Conservation (phyloP, 2,888 invertebrate genomes). For the Pantelozetes paolii region DNA sequence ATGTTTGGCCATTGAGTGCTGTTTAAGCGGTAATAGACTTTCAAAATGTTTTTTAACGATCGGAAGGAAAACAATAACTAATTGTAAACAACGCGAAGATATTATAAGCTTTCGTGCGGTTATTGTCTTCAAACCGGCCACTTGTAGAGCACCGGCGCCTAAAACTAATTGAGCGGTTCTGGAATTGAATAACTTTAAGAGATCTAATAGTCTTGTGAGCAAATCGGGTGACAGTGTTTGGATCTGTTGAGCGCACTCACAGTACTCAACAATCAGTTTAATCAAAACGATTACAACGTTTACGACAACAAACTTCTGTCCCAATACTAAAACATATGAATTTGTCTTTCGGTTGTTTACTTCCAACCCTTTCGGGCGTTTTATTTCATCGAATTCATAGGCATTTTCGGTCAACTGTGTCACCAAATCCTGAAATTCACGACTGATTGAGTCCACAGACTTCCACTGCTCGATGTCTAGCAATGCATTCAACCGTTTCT, state of each 20-base stretch:
- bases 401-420: conserved; percentile 55
- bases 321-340: conserved; percentile 30
- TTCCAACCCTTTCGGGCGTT: not conserved
- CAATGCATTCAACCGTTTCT: conserved; percentile 74
- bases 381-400: conserved; percentile 10
- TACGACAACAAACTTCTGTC: conserved; percentile 46
- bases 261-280: conserved; percentile 87
- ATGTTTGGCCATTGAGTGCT: conserved; percentile 53
- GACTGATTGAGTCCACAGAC: conserved; percentile 75
- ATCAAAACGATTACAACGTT: conserved; percentile 77
- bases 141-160: conserved; percentile 91
- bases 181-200: conserved; percentile 64
- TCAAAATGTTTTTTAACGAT: conserved; percentile 53
- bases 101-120: conserved; percentile 73
- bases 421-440: conserved; percentile 79
- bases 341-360: conserved; percentile 20
- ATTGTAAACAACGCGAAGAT: conserved; percentile 56
- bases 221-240: conserved; percentile 74
- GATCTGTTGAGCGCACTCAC: conserved; percentile 69
- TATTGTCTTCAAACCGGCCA: conserved; percentile 88
- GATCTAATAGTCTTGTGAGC: conserved; percentile 77
- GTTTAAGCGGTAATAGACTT: conserved; percentile 51
- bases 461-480: conserved; percentile 92
- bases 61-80: conserved; percentile 59
- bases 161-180: conserved; percentile 80